Conservation (phyloP, 2,888 invertebrate species). For the Zygaena filipendulae region DNA sequence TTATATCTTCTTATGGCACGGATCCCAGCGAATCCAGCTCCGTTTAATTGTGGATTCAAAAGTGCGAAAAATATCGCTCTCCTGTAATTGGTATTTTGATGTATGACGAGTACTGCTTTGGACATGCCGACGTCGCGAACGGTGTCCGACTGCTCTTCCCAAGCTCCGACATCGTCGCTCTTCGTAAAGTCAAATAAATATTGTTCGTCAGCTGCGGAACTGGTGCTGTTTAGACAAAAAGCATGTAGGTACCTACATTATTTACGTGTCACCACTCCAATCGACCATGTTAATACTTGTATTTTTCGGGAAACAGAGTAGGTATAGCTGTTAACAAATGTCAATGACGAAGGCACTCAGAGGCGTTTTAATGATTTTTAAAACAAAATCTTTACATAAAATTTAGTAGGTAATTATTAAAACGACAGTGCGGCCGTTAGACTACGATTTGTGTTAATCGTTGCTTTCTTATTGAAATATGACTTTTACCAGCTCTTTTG, state of each 20-base stretch:
- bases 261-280: constrained; percentile 5
- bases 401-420: too few species aligned
- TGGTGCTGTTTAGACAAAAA: constrained; percentile 21
- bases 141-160: constrained; percentile 74
- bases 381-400: too few species aligned
- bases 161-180: constrained; percentile 51
- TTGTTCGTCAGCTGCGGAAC: constrained; percentile 26
- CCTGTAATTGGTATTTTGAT: constrained; percentile 69
- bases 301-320: too few species aligned
- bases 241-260: constrained; percentile 4
- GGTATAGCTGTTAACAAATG: too few species aligned
- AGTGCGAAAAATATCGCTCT: constrained; percentile 73
- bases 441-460: too few species aligned
- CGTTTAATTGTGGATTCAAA: constrained; percentile 74
- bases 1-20: constrained; percentile 57
- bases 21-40: constrained; percentile 75
- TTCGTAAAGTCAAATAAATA: constrained; percentile 71
- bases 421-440: too few species aligned
- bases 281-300: constrained; percentile 13
- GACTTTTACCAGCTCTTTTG: too few species aligned
- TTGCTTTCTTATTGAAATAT: too few species aligned
- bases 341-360: too few species aligned
- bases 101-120: constrained; percentile 69
- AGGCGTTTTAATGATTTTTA: too few species aligned
- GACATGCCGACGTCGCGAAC: constrained; percentile 74